A percentile compares a stretch with the other conserved stretches of the same genome.
Evolutionary conservation across 1,140 invertebrate species (phyloP).

Genomic region (Helicorthomorpha holstii): DNA sequence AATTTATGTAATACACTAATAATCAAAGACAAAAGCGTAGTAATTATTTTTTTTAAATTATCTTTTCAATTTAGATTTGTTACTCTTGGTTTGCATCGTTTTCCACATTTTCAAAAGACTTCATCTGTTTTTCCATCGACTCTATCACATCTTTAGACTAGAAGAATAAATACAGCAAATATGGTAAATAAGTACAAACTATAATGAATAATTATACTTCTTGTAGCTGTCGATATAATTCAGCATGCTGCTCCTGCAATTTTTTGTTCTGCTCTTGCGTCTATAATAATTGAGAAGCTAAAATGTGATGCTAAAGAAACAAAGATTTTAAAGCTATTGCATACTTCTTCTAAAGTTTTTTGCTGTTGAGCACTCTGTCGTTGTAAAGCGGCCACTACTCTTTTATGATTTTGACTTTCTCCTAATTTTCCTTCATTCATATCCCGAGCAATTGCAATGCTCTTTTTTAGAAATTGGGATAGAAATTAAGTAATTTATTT

Average conservation of each 20-base stretch:
- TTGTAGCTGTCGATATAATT: neutral
- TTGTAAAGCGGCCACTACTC: conserved; percentile 20
- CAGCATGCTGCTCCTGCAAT: neutral
- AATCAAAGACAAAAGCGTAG: neutral
- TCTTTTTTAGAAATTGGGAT: neutral
- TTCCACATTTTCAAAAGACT: conserved; percentile 31
- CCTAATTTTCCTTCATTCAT: conserved; percentile 15
- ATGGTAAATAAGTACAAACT: too few relatives aligned
- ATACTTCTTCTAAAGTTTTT: conserved; percentile 17
- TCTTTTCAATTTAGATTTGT: conserved; percentile 14
- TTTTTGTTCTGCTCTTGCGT: too few relatives aligned
- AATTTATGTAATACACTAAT: conserved; percentile 40
- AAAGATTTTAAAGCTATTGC: too few relatives aligned
- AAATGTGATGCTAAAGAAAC: too few relatives aligned
- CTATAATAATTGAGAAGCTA: too few relatives aligned
- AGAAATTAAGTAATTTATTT: neutral
- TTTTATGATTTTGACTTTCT: conserved; percentile 26
- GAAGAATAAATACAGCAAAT: neutral
- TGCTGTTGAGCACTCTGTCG: conserved; percentile 27
- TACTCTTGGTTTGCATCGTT: conserved; percentile 33
- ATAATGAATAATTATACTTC: neutral
- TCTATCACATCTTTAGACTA: neutral
- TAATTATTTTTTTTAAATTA: neutral
- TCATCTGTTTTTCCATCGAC: conserved; percentile 25
- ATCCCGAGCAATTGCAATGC: neutral